phyloP scores from a whole-genome alignment of 1,140 invertebrate genomes.

The Melanaphis sacchari region DNA sequence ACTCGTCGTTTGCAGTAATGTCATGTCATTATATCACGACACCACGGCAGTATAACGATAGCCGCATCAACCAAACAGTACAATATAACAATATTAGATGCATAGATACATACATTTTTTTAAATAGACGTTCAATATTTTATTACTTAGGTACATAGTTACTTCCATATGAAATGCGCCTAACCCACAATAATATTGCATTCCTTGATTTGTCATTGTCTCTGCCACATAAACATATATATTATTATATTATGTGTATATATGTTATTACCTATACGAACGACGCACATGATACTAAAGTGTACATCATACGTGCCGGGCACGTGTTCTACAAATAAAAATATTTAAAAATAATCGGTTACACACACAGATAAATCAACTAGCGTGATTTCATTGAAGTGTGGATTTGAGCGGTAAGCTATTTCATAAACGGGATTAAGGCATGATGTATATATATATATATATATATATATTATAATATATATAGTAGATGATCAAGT shows the following conservation, averaged over 20 bases:
- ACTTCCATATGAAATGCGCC: too few relatives aligned
- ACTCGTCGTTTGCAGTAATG: not conserved
- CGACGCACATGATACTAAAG: not conserved
- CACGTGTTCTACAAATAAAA: not conserved
- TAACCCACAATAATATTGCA: not conserved
- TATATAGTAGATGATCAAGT: not conserved
- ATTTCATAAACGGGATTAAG: not conserved
- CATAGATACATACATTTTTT: not conserved
- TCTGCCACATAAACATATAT: not conserved
- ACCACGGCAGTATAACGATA: not conserved
- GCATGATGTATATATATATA: not conserved
- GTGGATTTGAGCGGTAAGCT: not conserved
- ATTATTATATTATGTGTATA: too few relatives aligned
- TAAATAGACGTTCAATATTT: not conserved
- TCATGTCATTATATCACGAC: not conserved
- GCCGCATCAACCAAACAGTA: not conserved
- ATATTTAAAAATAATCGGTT: not conserved
- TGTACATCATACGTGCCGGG: not conserved
- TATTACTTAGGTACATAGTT: not conserved
- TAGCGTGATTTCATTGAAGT: not conserved
- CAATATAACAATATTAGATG: not conserved
- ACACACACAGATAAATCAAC: not conserved
- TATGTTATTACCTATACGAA: not conserved
- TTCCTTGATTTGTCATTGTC: constrained; percentile 18
- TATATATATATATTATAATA: too few relatives aligned